Evolutionary conservation across 2,888 invertebrate species (phyloP).

Genomic region (Ypsolopha scabrella): DNA sequence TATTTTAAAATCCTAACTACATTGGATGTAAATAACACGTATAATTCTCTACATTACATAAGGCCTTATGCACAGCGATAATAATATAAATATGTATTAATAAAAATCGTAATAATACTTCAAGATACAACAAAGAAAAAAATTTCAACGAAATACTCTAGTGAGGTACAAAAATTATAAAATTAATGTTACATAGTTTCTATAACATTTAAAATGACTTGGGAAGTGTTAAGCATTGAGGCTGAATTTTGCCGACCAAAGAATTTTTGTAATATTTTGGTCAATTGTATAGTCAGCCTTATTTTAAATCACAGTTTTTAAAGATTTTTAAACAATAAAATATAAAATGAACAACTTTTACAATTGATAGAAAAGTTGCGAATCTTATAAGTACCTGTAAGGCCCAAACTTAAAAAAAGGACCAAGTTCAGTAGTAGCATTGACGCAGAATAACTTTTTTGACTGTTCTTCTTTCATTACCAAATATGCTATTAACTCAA

Average conservation of each 20-base stretch:
- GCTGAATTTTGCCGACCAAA: too few species aligned
- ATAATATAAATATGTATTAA: conserved; percentile 12
- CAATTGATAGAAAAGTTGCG: too few species aligned
- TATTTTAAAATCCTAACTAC: conserved; percentile 26
- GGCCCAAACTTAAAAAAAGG: too few species aligned
- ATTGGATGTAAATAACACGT: conserved; percentile 16
- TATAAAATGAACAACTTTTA: not conserved
- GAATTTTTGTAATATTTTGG: too few species aligned
- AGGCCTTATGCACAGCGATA: conserved; percentile 23
- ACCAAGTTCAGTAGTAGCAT: too few species aligned
- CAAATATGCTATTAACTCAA: too few species aligned
- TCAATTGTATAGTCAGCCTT: not conserved
- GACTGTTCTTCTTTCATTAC: too few species aligned
- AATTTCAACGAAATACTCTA: not conserved
- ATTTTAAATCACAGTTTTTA: not conserved
- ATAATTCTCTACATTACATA: conserved; percentile 19
- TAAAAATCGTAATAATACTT: conserved; percentile 3
- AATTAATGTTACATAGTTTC: too few species aligned
- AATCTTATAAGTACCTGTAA: too few species aligned
- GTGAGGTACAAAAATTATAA: not conserved
- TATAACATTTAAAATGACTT: too few species aligned
- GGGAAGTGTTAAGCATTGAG: too few species aligned
- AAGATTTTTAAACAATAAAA: not conserved
- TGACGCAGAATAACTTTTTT: too few species aligned
- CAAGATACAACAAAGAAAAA: not conserved